Conservation (phyloP, 2,888 invertebrate species). For the Brachynemurus nebulosus region DNA sequence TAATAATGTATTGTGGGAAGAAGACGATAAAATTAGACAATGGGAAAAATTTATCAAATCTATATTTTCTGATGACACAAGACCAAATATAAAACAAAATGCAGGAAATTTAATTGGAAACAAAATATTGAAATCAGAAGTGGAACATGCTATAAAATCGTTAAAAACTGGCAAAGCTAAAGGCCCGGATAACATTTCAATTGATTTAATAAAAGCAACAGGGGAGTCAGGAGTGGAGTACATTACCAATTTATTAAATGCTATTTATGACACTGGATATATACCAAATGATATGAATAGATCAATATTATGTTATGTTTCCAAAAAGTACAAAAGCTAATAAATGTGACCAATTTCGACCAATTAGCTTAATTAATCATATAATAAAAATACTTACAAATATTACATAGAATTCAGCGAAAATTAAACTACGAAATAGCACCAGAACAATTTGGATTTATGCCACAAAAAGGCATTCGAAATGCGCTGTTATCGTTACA, state of each 20-base stretch:
- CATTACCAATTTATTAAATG: not conserved
- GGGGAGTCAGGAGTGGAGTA: not conserved
- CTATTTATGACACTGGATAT: not conserved
- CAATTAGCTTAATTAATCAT: conserved; percentile 1
- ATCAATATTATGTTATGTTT: not conserved
- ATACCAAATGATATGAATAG: not conserved
- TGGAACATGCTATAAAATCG: not conserved
- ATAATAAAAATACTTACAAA: conserved; percentile 1
- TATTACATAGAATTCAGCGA: not conserved
- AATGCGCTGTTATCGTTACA: conserved; percentile 10
- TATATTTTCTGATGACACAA: not conserved
- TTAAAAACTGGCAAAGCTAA: not conserved
- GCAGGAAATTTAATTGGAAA: not conserved
- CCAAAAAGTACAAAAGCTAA: not conserved
- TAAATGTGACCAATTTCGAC: not conserved
- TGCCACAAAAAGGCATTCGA: conserved; percentile 10
- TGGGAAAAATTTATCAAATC: not conserved
- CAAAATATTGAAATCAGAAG: not conserved
- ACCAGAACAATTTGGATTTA: conserved; percentile 7
- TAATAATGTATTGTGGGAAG: not conserved
- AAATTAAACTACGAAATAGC: not conserved
- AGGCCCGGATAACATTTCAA: not conserved
- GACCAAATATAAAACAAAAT: not conserved
- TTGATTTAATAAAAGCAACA: not conserved
- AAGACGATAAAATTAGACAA: not conserved